Base-by-base conservation (phyloP, 2,888 invertebrate genomes). In the Schizotus pectinicornis region DNA sequence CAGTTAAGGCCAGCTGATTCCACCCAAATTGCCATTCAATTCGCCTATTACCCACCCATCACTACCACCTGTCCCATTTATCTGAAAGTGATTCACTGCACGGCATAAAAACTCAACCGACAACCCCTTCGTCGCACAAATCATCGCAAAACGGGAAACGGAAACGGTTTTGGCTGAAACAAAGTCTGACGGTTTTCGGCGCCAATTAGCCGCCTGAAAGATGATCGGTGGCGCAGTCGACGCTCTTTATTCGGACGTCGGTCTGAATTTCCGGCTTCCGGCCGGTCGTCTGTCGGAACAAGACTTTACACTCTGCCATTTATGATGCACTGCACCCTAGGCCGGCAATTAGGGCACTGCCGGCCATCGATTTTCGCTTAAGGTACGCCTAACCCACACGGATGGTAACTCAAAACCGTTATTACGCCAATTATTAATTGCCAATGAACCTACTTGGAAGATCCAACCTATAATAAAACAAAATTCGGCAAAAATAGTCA, bases 201-300 rank as follows among this genome's bases (percentile, higher is more conserved):
- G 73, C 74, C 77, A 77, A 77, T 77, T 77, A 77, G 74, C 67
- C 67, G 72, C 69, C 74, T 74, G 77, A 75, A 79, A 78, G 78
- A 77, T 74, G 77, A 78, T 76, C 74, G 61, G 57, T 58, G 33
- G 58, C 57, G 67, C 68, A 64, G 57, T 61, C 59, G 61, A 63
- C 69, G 75, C 77, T 75, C 78, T 79, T 79, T 79, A 78, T 79
- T 75, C 74, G 76, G 74, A 75, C 78, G 78, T 78, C 78, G 78
- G 74, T 74, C 70, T 72, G 75, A 78, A 79, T 79, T 78, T 80
- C 79, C 76, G 69, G 77, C 76, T 77, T 79, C 80, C 80, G 79
- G 78, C 70, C 73, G 75, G 75, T 70, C 78, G 78, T 67, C 76
- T 74, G 78, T 75, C 79, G 75, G 76, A 78, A 80, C 80, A 80